A percentile compares a stretch with the other conserved stretches of the same genome.
These are phyloP conservation scores for Gymnarchus niloticus DNA, from an alignment of 2,113 vertebrate genomes.

Conservation along the genomic window DNA sequence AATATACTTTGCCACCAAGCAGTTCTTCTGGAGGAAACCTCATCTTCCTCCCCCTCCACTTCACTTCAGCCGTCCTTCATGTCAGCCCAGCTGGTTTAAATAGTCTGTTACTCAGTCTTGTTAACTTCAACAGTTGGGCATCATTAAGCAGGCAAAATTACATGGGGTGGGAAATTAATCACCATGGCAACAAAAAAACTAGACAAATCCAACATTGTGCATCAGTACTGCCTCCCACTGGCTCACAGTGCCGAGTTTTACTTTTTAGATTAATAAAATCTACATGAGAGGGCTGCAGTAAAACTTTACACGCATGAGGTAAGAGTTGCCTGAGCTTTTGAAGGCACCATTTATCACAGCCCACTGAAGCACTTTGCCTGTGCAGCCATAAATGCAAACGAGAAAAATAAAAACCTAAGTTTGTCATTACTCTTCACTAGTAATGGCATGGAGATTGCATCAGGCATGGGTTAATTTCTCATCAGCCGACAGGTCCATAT, in stretches of 20 bases:
- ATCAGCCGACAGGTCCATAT: slow-evolving; percentile 47
- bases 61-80: not conserved
- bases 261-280: not conserved
- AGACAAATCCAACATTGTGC: not conserved
- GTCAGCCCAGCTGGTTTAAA: slow-evolving; percentile 8
- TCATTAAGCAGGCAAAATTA: slow-evolving; percentile 14
- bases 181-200: slow-evolving; percentile 13
- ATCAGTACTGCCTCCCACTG: not conserved
- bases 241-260: not conserved
- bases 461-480: slow-evolving; percentile 52
- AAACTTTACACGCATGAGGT: not conserved
- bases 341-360: not conserved
- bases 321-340: not conserved
- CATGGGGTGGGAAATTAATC: not conserved
- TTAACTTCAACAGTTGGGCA: slow-evolving; percentile 13
- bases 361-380: not conserved
- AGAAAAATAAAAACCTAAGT: slow-evolving; percentile 18
- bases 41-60: not conserved
- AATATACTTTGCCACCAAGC: not conserved
- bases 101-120: slow-evolving; percentile 14
- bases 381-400: not conserved
- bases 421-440: slow-evolving; percentile 36
- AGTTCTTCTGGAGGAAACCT: not conserved
- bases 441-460: slow-evolving; percentile 52
- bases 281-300: not conserved